Percentiles rank a stretch among this genome's conserved stretches.
Evolutionary conservation across 2,888 invertebrate species (phyloP).

Genomic region (Onthophagus sagittarius): DNA sequence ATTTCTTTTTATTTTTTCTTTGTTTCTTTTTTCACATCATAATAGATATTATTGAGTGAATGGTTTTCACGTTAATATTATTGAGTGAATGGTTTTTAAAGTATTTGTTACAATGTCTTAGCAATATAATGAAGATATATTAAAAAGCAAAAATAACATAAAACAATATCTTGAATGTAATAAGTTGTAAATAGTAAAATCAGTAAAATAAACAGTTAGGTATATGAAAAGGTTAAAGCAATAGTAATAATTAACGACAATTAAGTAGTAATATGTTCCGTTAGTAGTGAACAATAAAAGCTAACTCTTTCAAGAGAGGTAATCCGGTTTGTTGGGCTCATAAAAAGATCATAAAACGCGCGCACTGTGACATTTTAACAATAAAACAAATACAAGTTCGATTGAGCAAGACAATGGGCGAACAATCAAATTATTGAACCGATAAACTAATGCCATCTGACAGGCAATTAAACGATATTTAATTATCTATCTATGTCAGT

Average conservation of each 20-base stretch:
- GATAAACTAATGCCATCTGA: not conserved
- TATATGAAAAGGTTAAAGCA: not conserved
- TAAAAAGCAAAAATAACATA: not conserved
- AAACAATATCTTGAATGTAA: not conserved
- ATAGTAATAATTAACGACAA: not conserved
- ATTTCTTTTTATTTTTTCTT: no score
- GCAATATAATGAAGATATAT: not conserved
- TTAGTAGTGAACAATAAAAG: not conserved
- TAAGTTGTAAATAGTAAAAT: not conserved
- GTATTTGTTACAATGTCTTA: no score
- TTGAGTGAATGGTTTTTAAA: no score
- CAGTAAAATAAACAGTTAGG: not conserved
- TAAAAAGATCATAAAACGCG: not conserved
- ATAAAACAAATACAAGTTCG: not conserved
- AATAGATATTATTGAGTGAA: no score
- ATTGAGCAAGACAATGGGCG: not conserved
- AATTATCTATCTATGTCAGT: not conserved
- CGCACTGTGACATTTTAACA: not conserved
- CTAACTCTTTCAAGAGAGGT: not conserved
- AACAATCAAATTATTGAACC: not conserved
- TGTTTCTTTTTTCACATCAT: no score
- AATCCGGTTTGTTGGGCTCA: not conserved
- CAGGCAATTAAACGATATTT: constrained; percentile 8
- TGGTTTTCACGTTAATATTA: no score
- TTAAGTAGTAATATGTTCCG: not conserved